Evolutionary conservation across 2,888 invertebrate species (phyloP).

Genomic region (Dendrolimus houi): DNA sequence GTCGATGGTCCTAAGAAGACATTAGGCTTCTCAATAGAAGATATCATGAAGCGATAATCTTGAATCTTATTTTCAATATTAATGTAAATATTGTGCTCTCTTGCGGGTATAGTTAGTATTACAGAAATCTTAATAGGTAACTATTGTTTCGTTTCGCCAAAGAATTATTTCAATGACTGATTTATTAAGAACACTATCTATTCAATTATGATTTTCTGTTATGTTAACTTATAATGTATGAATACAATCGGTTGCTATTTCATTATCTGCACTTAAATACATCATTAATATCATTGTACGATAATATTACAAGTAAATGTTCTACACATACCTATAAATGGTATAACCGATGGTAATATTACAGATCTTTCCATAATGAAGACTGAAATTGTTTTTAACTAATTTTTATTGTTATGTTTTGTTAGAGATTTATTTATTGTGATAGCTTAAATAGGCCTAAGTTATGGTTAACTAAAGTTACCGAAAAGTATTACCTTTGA

Average conservation of each 20-base stretch:
- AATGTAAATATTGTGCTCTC: conserved; percentile 24
- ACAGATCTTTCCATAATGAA: conserved; percentile 11
- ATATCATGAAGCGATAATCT: conserved; percentile 89
- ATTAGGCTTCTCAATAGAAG: conserved; percentile 90
- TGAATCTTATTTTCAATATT: conserved; percentile 6
- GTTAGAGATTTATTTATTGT: conserved; percentile 68
- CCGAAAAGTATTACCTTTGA: conserved; percentile 70
- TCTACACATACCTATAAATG: neutral
- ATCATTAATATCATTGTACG: neutral
- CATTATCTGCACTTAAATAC: neutral
- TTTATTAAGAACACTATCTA: neutral
- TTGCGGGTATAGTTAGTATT: conserved; percentile 10
- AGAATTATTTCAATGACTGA: neutral
- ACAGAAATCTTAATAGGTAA: no score
- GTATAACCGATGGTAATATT: neutral
- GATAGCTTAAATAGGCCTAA: conserved; percentile 48
- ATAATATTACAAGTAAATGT: neutral
- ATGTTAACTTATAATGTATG: conserved; percentile 4
- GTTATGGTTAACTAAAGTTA: conserved; percentile 65
- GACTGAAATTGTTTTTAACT: conserved; percentile 58
- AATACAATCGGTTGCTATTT: conserved; percentile 4
- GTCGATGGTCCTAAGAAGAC: conserved; percentile 59
- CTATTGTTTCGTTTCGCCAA: neutral
- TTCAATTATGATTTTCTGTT: neutral
- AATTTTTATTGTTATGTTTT: conserved; percentile 58